phyloP scores from a whole-genome alignment of 2,888 invertebrate species.

The Octonoba sinensis region DNA sequence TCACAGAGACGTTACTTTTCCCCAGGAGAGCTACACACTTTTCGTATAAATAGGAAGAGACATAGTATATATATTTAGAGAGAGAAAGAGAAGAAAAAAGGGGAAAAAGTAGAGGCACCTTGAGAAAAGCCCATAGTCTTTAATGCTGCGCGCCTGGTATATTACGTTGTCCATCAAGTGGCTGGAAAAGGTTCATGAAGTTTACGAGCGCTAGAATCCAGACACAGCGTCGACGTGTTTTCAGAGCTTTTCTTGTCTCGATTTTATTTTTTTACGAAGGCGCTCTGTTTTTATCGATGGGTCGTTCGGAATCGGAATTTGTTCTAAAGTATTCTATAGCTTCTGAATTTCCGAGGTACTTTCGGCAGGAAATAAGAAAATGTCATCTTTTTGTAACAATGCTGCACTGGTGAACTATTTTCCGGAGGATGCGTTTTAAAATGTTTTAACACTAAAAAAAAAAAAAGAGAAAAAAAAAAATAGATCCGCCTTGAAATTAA shows the following conservation, averaged over 20 bases:
- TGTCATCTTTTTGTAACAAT: no score
- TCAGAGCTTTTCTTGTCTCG: slow-evolving; percentile 21
- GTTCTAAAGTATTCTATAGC: background rate
- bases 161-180: slow-evolving; percentile 61
- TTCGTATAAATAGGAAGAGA: slow-evolving; percentile 49
- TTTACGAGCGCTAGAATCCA: slow-evolving; percentile 49
- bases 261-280: background rate
- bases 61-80: slow-evolving; percentile 20
- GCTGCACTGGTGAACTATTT: no score
- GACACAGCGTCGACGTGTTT: slow-evolving; percentile 46
- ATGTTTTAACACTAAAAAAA: no score
- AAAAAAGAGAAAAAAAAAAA: no score
- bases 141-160: slow-evolving; percentile 52
- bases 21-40: slow-evolving; percentile 29
- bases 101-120: slow-evolving; percentile 11
- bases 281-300: slow-evolving; percentile 21
- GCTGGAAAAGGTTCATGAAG: slow-evolving; percentile 50
- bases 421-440: no score
- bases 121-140: slow-evolving; percentile 18
- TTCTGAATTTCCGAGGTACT: background rate
- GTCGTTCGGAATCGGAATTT: slow-evolving; percentile 29
- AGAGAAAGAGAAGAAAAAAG: slow-evolving; percentile 9
- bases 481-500: no score
- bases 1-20: slow-evolving; percentile 47
- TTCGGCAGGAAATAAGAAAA: no score